These are phyloP conservation scores for Latrodectus hesperus DNA, from an alignment of 2,888 invertebrate species.

Conservation along the genomic window DNA sequence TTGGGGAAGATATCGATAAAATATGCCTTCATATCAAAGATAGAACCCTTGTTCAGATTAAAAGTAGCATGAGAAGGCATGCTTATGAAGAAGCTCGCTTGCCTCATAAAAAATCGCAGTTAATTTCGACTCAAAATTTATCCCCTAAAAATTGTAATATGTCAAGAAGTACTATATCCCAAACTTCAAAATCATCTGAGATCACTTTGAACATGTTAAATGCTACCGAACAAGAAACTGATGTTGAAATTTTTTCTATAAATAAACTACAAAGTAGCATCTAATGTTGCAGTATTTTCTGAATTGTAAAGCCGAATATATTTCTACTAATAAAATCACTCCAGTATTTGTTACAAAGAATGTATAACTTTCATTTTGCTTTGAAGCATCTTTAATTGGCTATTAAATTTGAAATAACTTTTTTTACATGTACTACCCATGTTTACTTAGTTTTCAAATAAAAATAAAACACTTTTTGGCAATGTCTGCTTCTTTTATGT, in stretches of 20 bases:
- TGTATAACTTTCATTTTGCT: no score
- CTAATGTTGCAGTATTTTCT: neutral
- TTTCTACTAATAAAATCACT: no score
- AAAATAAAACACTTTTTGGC: no score
- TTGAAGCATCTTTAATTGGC: no score
- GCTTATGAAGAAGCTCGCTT: slow-evolving; percentile 76
- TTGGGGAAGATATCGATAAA: slow-evolving; percentile 51
- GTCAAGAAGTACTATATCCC: slow-evolving; percentile 52
- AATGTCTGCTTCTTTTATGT: no score
- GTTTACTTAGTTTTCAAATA: no score
- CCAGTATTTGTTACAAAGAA: no score
- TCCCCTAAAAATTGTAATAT: slow-evolving; percentile 44
- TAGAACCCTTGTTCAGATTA: slow-evolving; percentile 81
- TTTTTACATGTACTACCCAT: no score
- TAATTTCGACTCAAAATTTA: slow-evolving; percentile 41
- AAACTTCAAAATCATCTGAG: slow-evolving; percentile 74
- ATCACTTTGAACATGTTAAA: slow-evolving; percentile 94
- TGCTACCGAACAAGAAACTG: slow-evolving; percentile 91
- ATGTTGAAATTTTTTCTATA: slow-evolving; percentile 87
- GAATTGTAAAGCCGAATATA: no score
- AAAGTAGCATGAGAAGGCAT: slow-evolving; percentile 75
- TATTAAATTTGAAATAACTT: no score
- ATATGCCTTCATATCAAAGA: slow-evolving; percentile 53
- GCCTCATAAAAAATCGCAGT: slow-evolving; percentile 71
- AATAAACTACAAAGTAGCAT: slow-evolving; percentile 84